Evolutionary conservation across 2,797 vertebrate species (phyloP), one percentile per base, ranked within the genome.

Genomic region (Urosaurus nigricauda): DNA sequence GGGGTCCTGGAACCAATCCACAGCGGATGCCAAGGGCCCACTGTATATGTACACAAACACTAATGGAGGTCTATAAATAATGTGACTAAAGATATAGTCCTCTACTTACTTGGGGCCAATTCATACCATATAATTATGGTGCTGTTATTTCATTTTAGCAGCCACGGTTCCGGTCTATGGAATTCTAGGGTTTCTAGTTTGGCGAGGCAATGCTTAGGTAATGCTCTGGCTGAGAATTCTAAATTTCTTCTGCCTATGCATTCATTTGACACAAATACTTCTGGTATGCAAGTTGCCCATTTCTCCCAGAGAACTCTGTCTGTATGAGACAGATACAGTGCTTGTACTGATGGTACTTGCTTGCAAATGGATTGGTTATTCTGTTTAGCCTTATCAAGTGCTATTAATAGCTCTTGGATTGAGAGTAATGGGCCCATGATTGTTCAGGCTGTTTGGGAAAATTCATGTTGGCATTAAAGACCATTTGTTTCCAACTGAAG

Each of bases 391-490:
- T 88, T 12, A 43, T 88, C 87, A 87, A 78, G 91, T 87, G 83
- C 91, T 89, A 91, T 47, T 87, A 92, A 88, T 91, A 87, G 79
- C 82, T 89, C 75, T 84, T 90, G 81, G 80, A 74, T 56, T 79
- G 84, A 70, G 87, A 89, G 43, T 94, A 90, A 84, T 0, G 24
- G 87, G 89, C 47, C 84, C 43, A 85, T 73, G 86, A 91, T 83
- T 87, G 91, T 92, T 94, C 90, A 87, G 88, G 85, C 85, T 87
- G 63, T 93, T 87, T 93, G 80, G 92, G 88, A 94, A 96, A 94
- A 92, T 89, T 94, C 60, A 86, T 88, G 5, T 71, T 87, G 90
- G 65, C 90, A 91, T 93, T 95, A 94, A 96, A 93, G 90, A 91
- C 1, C 53, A 2, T 32, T 95, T 78, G 87, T 95, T 95, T 95